Evolutionary conservation across 2,888 invertebrate species (phyloP).

Genomic region (Protodeltote pygarga): DNA sequence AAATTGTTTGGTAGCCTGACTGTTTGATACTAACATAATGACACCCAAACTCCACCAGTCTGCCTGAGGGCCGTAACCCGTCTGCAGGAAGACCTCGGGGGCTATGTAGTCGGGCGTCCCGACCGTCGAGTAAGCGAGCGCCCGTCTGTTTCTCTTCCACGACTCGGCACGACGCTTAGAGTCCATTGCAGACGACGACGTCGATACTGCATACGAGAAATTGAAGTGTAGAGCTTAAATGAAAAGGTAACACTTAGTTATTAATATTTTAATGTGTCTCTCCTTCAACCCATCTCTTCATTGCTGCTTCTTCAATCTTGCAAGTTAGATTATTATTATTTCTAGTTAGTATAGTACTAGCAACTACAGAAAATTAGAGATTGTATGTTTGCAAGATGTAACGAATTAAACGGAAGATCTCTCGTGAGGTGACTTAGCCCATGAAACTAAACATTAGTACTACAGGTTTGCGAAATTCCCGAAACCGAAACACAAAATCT

Average conservation of each 20-base stretch:
- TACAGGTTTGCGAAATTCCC: too few relatives aligned
- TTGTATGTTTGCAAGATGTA: too few relatives aligned
- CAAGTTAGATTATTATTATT: too few relatives aligned
- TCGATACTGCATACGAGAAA: conserved; percentile 69
- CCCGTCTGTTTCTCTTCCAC: conserved; percentile 99
- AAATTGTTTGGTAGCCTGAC: too few relatives aligned
- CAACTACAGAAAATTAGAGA: too few relatives aligned
- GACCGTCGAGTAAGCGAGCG: conserved; percentile 96
- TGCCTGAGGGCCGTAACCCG: conserved; percentile 98
- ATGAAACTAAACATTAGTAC: too few relatives aligned
- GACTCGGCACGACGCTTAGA: conserved; percentile 99
- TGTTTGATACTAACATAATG: conserved; percentile 95
- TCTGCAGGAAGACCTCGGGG: conserved; percentile 99
- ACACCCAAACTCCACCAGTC: conserved; percentile 99
- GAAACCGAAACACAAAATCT: too few relatives aligned
- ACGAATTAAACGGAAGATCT: too few relatives aligned
- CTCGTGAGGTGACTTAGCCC: too few relatives aligned
- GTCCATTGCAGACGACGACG: conserved; percentile 92
- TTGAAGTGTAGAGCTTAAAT: conserved; percentile 38
- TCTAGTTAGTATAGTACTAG: too few relatives aligned
- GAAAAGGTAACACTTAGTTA: conserved; percentile 33
- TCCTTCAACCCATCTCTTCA: conserved; percentile 9
- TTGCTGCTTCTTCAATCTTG: too few relatives aligned
- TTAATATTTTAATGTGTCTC: conserved; percentile 12
- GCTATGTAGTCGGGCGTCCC: conserved; percentile 99